Conservation (phyloP, 2,113 vertebrate species). For the Gambusia affinis region DNA sequence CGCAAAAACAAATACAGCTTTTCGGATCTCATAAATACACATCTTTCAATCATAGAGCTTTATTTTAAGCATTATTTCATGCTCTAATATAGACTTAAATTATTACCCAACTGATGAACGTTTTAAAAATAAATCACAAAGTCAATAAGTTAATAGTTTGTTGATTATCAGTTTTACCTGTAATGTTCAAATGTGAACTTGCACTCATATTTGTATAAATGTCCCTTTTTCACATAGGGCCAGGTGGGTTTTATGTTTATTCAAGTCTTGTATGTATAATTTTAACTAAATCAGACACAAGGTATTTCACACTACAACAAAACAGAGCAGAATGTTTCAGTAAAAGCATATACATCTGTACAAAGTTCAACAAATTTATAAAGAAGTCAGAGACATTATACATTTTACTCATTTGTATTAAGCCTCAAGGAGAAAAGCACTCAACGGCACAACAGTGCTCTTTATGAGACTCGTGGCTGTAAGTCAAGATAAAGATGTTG, state of each 20-base stretch:
- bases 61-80: constrained; percentile 6
- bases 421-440: not conserved
- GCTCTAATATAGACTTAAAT: not conserved
- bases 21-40: constrained; percentile 20
- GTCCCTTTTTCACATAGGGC: too few relatives aligned
- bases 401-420: too few relatives aligned
- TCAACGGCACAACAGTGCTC: not conserved
- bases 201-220: too few relatives aligned
- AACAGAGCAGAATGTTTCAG: not conserved
- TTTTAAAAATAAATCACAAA: not conserved
- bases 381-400: too few relatives aligned
- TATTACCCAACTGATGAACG: constrained; percentile 52
- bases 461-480: not conserved
- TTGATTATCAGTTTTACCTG: not conserved
- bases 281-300: too few relatives aligned
- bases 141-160: not conserved
- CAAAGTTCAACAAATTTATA: too few relatives aligned
- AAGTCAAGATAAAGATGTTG: not conserved
- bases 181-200: too few relatives aligned
- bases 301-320: not conserved
- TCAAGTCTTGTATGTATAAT: too few relatives aligned
- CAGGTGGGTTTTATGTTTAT: too few relatives aligned
- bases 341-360: not conserved
- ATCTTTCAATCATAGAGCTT: constrained; percentile 19
- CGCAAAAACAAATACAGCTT: not conserved